Base-by-base conservation (phyloP, 2,888 invertebrate genomes). In the Keiferia lycopersicella region DNA sequence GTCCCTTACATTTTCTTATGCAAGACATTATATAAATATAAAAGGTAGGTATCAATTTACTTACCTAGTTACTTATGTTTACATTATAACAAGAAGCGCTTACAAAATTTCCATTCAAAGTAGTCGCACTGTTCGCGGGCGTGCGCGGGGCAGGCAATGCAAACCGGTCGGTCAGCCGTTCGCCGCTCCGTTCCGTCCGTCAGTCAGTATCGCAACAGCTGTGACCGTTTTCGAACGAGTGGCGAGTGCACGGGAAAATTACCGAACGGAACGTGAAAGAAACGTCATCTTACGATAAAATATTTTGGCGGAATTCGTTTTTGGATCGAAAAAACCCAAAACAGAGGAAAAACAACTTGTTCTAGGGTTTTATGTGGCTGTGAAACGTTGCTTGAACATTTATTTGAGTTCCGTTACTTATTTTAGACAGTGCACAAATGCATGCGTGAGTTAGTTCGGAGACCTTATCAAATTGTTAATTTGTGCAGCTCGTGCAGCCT, bases 201-300 rank as follows among this genome's bases (percentile, higher is more conserved):
- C n/a, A n/a, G n/a, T n/a, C 81, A 86, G 87, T 89, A 82, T 79
- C 76, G 77, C 77, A 82, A 85, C 84, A 80, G 82, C 81, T 80
- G 84, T 71, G 77, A 68, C 70, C 81, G 83, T 84, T 86, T 83
- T 75, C 69, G 83, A 86, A 86, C 86, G 83, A 65, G 60, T n/a
- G n/a, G n/a, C 65, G 61, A 70, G 64, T 68, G 64, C 69, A 69
- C 69, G 72, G 71, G 68, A 69, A 71, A 64, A 68, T 56, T 74
- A 73, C 74, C 75, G 26, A 26, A 34, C 34, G 8, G 82, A 85
- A 83, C 83, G 80, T 74, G 71, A 73, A 71, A 73, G 69, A 80
- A 81, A 81, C 81, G 87, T 84, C 88, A 87, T 65, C 73, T 74
- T 71, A 68, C 67, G 70, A 68, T 68, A 72, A 64, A n/a, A 20